Evolutionary conservation across 2,797 vertebrate genomes (phyloP).

Genomic region (Yasuhikotakia modesta): DNA sequence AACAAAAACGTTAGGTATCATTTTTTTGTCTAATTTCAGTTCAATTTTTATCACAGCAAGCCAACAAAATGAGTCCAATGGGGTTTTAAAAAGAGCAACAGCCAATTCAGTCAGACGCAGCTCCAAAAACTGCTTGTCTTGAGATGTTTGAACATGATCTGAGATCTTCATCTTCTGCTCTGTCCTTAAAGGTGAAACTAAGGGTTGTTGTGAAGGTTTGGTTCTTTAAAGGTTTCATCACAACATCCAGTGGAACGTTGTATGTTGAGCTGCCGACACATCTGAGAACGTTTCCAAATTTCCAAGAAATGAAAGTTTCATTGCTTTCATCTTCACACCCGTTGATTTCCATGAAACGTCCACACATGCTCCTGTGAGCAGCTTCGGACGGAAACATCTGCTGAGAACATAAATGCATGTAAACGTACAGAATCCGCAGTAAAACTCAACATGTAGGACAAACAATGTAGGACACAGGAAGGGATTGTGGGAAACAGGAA

Average conservation of each 20-base stretch:
- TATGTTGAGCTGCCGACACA: slow-evolving; percentile 67
- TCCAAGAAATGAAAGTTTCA: no score
- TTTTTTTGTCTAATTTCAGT: no score
- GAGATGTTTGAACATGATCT: no score
- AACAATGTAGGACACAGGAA: background rate
- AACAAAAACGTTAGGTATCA: no score
- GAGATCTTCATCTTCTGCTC: background rate
- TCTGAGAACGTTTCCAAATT: slow-evolving; percentile 70
- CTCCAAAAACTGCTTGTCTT: no score
- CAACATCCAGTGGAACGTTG: slow-evolving; percentile 76
- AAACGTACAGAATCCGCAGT: background rate
- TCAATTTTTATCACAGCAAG: no score
- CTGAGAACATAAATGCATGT: background rate
- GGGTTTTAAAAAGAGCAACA: no score
- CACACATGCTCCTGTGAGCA: background rate
- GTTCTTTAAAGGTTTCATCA: slow-evolving; percentile 82
- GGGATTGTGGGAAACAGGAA: background rate
- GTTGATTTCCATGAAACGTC: background rate
- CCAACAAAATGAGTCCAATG: no score
- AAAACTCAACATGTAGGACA: background rate
- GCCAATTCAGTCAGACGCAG: no score
- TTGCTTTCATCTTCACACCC: background rate
- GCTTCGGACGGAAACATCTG: slow-evolving; percentile 3
- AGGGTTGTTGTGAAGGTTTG: slow-evolving; percentile 79
- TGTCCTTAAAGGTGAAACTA: slow-evolving; percentile 70